These are phyloP conservation scores for Stomatorhinus walkeri DNA, from an alignment of 2,797 vertebrate genomes.

Conservation along the genomic window DNA sequence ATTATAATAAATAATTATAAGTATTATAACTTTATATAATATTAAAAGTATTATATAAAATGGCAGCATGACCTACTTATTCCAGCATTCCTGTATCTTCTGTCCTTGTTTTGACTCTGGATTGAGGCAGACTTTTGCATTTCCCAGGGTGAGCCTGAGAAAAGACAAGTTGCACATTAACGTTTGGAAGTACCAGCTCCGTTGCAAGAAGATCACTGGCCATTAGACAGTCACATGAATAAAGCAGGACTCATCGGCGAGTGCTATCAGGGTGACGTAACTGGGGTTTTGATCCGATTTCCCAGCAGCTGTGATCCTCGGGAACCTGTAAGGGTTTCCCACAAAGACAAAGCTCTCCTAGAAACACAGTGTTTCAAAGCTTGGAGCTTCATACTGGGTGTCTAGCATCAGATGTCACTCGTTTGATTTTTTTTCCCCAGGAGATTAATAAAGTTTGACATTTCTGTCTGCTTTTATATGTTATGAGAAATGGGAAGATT, in stretches of 20 bases:
- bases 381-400: neutral
- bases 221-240: neutral
- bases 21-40: neutral
- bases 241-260: neutral
- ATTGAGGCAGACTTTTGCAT: constrained; percentile 27
- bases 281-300: neutral
- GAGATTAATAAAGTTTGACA: neutral
- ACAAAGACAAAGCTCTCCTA: neutral
- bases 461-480: neutral
- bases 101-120: constrained; percentile 30
- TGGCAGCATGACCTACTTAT: constrained; percentile 23
- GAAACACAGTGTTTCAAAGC: neutral
- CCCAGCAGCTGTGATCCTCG: neutral
- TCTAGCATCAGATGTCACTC: neutral
- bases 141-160: constrained; percentile 24
- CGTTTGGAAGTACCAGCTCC: neutral
- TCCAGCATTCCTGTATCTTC: constrained; percentile 36
- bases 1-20: neutral
- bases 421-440: neutral
- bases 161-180: neutral
- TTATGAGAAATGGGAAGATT: neutral
- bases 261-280: neutral
- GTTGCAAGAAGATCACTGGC: neutral
- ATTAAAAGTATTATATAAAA: no score
- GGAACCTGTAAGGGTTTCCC: neutral